Evolutionary conservation across 2,797 vertebrate species (phyloP), one percentile per base, ranked within the genome.

Genomic region (Cynopterus sphinx): DNA sequence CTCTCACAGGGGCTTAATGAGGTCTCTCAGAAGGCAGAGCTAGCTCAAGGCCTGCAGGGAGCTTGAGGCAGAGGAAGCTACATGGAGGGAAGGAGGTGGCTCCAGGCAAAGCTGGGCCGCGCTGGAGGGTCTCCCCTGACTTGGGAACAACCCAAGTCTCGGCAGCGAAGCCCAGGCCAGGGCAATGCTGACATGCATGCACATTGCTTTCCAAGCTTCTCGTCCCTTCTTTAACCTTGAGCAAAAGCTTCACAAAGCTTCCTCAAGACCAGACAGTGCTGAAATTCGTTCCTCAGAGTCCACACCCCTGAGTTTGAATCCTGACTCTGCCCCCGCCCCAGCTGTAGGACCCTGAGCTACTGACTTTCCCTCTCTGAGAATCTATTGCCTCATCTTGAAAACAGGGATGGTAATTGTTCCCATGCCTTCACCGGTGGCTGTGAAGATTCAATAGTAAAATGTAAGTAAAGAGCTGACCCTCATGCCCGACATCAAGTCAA

Each of bases 1-100:
- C 97, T 98, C 98, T 98, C 98, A 98, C 98, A 96, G 96, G 94
- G 97, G 95, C 96, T 97, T 98, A 98, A 99, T 98, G 98, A 98
- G 98, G 91, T 97, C 98, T 98, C 98, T 98, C 98, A 98, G 68
- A 91, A 89, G 89, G 33, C 65, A 57, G 17, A 3, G 41, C 36
- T 55, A 53, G 73, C 90, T 68, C 55, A 5, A n/a, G 55, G 59
- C 89, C 91, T 57, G 68, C 63, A 21, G 96, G 51, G 55, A 53
- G 82, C 94, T 68, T 6, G 17, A 33, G 46, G 87, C 81, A 43
- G 43, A 77, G 57, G 78, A 67, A 26, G 63, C 67, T 78, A 22
- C n/a, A 2, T 75, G 77, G 17, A 5, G 0, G 41, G 36, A 22
- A 70, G 41, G 55, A 22, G 68, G 68, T 16, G 5, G 16, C 33